Base-by-base conservation (phyloP, 2,113 vertebrate species). In the Dipodomys stephensi region DNA sequence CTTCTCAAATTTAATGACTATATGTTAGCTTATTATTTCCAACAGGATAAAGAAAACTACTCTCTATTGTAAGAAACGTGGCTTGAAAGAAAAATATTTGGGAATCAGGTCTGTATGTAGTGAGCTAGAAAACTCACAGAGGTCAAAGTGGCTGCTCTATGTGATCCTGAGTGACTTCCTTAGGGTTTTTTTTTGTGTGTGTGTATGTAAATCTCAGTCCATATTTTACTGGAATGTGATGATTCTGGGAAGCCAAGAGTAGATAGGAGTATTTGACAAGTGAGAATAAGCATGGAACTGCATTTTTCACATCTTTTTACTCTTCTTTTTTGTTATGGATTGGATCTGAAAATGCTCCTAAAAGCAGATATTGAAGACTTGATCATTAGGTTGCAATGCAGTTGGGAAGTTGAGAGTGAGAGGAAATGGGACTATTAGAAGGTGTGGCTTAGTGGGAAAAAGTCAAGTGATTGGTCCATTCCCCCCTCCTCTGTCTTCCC, bases 51-150 rank as follows among this genome's bases (percentile, higher is more conserved):
- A 53, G 49, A 76, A 30, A 19, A 22, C 53, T 79, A 53, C 39
- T 76, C 65, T 27, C 23, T 85, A 32, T 67, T 39, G 9, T 27
- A 92, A 95, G 57, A 92, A 53, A 64, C 16, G n/a, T 73, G 78
- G 46, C 3, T 28, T 71, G 60, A 87, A 95, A 94, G 77, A 95
- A 94, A 95, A 94, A 76, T 65, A 88, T 79, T 86, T 78, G 92
- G 39, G 19, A 83, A 67, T 57, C 73, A 60, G 53, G 86, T 83
- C 46, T 78, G 35, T 25, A 68, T 23, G 7, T 87, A 20, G 2
- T 64, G 13, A 92, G n/a, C 65, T 8, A 27, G 69, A 65, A 13
- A 78, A 74, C 49, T 65, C 46, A 35, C n/a, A 4, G 44, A 53
- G 0, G 18, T 82, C 49, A n/a, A 76, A 20, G 46, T 72, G 76